Conservation (phyloP, 2,888 invertebrate genomes). For the Agrilus biguttatus region DNA sequence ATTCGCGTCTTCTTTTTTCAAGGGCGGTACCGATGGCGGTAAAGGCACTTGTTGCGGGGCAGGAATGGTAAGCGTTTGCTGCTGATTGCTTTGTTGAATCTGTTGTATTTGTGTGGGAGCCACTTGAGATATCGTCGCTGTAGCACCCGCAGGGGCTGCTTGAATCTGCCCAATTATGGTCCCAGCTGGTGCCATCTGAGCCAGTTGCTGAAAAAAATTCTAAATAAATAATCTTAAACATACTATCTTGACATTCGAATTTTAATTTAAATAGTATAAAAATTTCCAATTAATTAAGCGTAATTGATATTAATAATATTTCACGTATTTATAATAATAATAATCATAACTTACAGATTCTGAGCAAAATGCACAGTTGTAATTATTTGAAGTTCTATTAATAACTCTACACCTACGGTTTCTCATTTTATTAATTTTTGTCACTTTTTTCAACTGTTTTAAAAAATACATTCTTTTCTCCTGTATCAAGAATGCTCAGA, state of each 20-base stretch:
- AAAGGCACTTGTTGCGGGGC: constrained; percentile 27
- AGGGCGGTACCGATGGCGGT: constrained; percentile 19
- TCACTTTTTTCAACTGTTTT: no score
- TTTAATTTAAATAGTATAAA: no score
- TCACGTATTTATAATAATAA: no score
- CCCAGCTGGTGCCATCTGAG: constrained; percentile 38
- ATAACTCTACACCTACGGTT: neutral
- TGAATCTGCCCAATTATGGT: constrained; percentile 32
- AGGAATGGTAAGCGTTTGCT: constrained; percentile 21
- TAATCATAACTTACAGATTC: no score
- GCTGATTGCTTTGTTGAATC: constrained; percentile 14
- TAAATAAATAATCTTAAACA: neutral
- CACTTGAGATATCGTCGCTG: constrained; percentile 23
- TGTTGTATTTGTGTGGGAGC: constrained; percentile 24
- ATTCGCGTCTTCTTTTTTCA: constrained; percentile 11
- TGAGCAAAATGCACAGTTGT: neutral
- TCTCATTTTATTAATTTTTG: neutral
- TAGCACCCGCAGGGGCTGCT: constrained; percentile 15
- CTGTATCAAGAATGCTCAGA: neutral
- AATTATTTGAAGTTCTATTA: constrained; percentile 1
- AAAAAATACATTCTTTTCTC: no score
- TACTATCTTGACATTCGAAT: no score
- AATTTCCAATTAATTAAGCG: no score
- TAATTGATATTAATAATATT: no score
- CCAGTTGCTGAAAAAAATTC: constrained; percentile 24